Evolutionary conservation across 2,888 invertebrate species (phyloP), one percentile per base, ranked within the genome.

Genomic region (Leptinotarsa haldemani): DNA sequence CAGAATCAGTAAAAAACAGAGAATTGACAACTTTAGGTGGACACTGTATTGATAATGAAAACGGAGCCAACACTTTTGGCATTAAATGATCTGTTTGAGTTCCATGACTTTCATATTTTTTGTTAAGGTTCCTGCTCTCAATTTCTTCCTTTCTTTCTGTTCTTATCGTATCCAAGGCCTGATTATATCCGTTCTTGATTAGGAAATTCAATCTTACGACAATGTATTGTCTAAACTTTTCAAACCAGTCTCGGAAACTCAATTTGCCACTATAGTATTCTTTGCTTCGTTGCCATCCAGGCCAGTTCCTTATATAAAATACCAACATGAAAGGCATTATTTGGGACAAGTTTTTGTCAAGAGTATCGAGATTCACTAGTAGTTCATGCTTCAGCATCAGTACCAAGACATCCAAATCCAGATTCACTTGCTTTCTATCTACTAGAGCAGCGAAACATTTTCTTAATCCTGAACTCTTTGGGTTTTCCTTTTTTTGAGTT

Each of bases 261-360:
- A 82, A 69, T 63, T 81, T 79, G 18, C 82, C 82, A 40, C 77
- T 79, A 63, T 76, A 82, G 63, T 82, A 82, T 65, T 82, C 82
- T 58, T 70, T 76, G 71, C 80, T 79, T 66, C 77, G 79, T 64
- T 81, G 79, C 82, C 82, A 82, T 5, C 82, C 82, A 13, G 82
- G 82, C 82, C 82, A 82, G 47, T 77, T 76, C 71, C 78, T 81
- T 56, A 82, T 82, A 69, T 82, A 81, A 40, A 75, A 71, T 3
- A 80, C 77, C 15, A 82, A 69, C 77, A 82, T 77, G 48, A 77
- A 78, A 3, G 82, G 82, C 64, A 82, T 68, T 47, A 80, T 15
- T n/a, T n/a, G 16, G 16, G 68, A 68, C 66, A 82, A 69, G 30
- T 76, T 69, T 40, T 73, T 61, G 22, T 80, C 78, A 18, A 82